Base-by-base conservation (phyloP, 2,888 invertebrate genomes). In the Euplexia lucipara region DNA sequence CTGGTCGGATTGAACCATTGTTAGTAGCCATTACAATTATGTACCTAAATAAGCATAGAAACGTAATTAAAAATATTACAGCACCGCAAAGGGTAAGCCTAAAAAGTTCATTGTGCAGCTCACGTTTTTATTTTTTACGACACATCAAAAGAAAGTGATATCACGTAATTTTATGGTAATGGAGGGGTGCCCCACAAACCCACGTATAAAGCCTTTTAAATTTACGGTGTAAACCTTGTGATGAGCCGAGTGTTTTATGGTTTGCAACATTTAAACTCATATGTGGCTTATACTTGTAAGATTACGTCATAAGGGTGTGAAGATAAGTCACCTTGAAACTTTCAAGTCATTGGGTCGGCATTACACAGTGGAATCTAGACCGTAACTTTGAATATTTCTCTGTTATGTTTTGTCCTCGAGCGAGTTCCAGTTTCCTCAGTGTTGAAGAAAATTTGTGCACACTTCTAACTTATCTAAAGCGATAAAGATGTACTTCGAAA, bases 91-190 rank as follows among this genome's bases (percentile, higher is more conserved):
- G 78, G 76, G 80, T 76, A 66, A 48, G 65, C 69, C 73, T 54
- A 78, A 81, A 82, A 82, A 82, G 75, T 81, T 83, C 79, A 70
- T 78, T 62, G 84, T 70, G 69, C 77, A 85, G 85, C 80, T 74
- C 86, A 85, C 88, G 89, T 90, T 90, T 90, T 89, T 88, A 89
- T 91, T 90, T 92, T 91, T 92, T 92, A 92, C 83, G 91, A 90
- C 91, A 92, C 93, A 94, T 93, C 92, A 94, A 93, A 93, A 92
- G 94, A 94, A 94, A 93, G 93, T 93, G 93, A 92, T 92, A 94
- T 90, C 89, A 86, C 86, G 91, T 92, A 90, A 94, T 92, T 94
- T 94, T 94, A 94, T 94, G 94, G 91, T 94, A 94, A 94, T 94
- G 93, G 93, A 88, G 88, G 90, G 88, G 86, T 85, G 84, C 83